Conservation (phyloP, 2,113 vertebrate genomes). For the Circaetus gallicus region DNA sequence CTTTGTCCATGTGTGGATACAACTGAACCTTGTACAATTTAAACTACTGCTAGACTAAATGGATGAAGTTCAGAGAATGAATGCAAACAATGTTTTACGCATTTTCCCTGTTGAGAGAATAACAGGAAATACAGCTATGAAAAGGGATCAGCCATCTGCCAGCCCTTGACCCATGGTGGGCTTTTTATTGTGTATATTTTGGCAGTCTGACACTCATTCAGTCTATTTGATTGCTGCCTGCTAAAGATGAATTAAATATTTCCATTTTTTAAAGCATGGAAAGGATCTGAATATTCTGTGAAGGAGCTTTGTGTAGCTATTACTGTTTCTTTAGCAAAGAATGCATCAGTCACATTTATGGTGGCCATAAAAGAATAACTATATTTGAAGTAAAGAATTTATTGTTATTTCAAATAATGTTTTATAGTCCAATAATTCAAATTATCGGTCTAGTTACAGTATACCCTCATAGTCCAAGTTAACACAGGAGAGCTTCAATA, state of each 20-base stretch:
- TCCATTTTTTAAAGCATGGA: neutral
- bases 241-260: neutral
- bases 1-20: neutral
- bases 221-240: neutral
- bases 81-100: neutral
- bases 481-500: neutral
- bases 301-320: neutral
- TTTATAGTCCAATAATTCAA: neutral
- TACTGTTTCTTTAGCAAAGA: neutral
- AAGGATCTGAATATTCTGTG: neutral
- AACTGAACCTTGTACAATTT: neutral
- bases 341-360: neutral
- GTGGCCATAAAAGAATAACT: neutral
- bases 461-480: neutral
- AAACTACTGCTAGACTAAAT: neutral
- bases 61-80: neutral
- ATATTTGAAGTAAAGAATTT: neutral
- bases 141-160: neutral
- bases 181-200: neutral
- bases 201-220: neutral
- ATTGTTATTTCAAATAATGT: neutral
- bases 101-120: neutral
- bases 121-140: neutral
- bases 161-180: neutral
- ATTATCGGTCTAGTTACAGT: neutral